Evolutionary conservation across 2,113 vertebrate species (phyloP), one percentile per base, ranked within the genome.

Genomic region (Ancistrus triradiatus): DNA sequence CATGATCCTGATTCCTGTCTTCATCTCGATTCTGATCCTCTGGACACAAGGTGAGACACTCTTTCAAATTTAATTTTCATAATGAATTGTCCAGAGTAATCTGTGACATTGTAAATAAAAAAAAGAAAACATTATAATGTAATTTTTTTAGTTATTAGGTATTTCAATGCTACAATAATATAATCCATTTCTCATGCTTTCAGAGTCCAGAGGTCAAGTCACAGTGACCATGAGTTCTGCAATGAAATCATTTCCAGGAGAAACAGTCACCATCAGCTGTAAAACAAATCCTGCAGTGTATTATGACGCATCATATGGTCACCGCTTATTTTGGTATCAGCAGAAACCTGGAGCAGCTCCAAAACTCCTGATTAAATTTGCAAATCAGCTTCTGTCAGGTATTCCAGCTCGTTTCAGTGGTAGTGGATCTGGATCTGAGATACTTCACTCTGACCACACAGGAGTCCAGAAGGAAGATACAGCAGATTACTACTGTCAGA

Each of bases 331-430:
- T 10, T 38, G 37, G 78, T 82, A 81, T 56, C 76, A 78, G 13
- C 76, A 79, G 63, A 86, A 81, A 79, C 49, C 73, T 27, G 82
- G 73, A 56, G 48, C 81, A 35, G 4, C 57, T 57, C 79, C 78
- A 11, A 82, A 84, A 66, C 80, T 67, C n/a, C 74, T 84, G 2
- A 78, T 86, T 27, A 74, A 75, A 18, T 0, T 0, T 0, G 11
- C 1, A n/a, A 68, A 33, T 19, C 51, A 0, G 3, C 11, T 0
- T 0, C 1, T 0, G 3, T 63, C 72, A 7, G 27, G 50, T 18
- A 13, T 52, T 52, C n/a, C 50, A 52, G 50, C 50, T 52, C 27
- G 28, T 33, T 52, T 52, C 15, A 52, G 50, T 18, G 25, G 50
- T 11, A 52, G 50, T 4, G 25, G 50, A 52, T 52, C 15, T 52